Evolutionary conservation across 2,113 vertebrate species (phyloP).

Genomic region (Ictalurus punctatus): DNA sequence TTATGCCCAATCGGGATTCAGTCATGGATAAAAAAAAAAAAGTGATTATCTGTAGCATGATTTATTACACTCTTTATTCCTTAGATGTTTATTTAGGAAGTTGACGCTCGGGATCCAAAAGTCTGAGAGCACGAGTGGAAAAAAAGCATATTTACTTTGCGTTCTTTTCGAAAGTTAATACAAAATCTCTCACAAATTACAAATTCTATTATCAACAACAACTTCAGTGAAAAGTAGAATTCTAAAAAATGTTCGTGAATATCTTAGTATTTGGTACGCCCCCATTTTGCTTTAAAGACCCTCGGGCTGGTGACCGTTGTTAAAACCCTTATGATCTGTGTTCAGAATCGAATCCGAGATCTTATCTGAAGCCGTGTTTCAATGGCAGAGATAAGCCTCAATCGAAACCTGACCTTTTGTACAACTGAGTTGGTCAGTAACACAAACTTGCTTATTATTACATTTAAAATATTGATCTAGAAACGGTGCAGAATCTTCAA

Average conservation of each 20-base stretch:
- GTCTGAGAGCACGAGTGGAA: background rate
- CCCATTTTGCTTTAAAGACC: no score
- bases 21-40: background rate
- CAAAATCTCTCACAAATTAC: background rate
- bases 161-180: background rate
- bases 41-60: background rate
- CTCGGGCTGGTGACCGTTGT: no score
- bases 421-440: background rate
- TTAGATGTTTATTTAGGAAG: no score
- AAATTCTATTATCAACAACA: background rate
- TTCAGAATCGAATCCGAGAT: no score
- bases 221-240: background rate
- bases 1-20: no score
- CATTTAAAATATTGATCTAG: background rate
- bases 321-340: background rate
- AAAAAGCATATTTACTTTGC: background rate
- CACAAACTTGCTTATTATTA: background rate
- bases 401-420: background rate
- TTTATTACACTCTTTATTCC: background rate
- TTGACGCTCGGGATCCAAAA: background rate
- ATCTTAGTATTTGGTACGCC: no score
- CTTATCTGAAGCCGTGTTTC: background rate
- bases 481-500: background rate
- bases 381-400: background rate
- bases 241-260: no score